Conservation (phyloP, 2,113 vertebrate genomes). For the Donacobius atricapilla region DNA sequence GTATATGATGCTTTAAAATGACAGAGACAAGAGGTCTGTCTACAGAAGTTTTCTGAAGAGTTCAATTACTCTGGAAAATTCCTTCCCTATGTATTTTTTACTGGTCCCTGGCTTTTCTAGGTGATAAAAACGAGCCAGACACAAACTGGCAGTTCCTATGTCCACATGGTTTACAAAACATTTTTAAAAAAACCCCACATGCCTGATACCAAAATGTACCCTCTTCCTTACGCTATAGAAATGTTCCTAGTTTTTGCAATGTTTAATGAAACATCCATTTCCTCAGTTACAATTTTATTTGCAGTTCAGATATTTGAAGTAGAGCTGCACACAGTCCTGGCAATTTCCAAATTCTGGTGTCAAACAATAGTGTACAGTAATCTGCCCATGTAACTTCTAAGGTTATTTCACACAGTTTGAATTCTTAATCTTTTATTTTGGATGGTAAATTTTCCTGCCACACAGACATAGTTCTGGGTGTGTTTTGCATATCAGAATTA, state of each 20-base stretch:
- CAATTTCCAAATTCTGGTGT: neutral
- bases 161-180: neutral
- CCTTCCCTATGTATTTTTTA: neutral
- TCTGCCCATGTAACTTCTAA: neutral
- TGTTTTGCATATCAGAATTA: neutral
- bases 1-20: neutral
- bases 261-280: neutral
- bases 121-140: neutral
- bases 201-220: neutral
- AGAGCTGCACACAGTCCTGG: neutral
- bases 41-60: neutral
- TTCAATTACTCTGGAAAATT: neutral
- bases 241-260: neutral
- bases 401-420: neutral
- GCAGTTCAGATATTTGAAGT: neutral
- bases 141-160: neutral
- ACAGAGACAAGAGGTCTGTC: neutral
- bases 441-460: neutral
- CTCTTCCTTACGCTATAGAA: neutral
- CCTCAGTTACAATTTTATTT: neutral
- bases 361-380: neutral
- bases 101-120: neutral
- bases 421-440: neutral
- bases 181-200: fast-evolving
- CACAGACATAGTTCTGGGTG: neutral